Base-by-base conservation (phyloP, 2,113 vertebrate genomes). In the Cromileptes altivelis region DNA sequence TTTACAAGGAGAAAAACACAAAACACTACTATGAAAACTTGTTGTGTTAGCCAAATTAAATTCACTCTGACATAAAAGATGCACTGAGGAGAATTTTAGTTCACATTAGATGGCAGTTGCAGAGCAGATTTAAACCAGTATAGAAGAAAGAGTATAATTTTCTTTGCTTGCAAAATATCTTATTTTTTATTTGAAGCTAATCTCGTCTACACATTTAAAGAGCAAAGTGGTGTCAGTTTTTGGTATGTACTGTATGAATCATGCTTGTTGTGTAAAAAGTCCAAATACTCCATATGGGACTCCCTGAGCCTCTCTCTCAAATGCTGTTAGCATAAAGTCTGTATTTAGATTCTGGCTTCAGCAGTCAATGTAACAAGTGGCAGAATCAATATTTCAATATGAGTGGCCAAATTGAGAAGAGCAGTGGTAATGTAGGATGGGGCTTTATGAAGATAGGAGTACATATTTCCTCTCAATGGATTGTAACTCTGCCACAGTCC, bases 301-400 rank as follows among this genome's bases (percentile, higher is more conserved):
- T 81, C 65, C 49, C 72, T 58, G 45, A 78, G 72, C 42, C 55
- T 75, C 52, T 75, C 52, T 61, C 65, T 79, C 60, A 53, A 19
- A 55, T 69, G 69, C 80, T 82, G 65, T 61, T 25, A 52, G 52
- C 8, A 25, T 80, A 49, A 65, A 78, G 70, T 77, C 80, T 25
- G 56, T 60, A 73, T 88, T 88, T 85, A 85, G 53, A 88, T 70
- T 60, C 56, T 56, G 80, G 52, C 78, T 78, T 85, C 72, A 65
- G 83, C 15, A 70, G 73, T 72, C 85, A 45, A 37, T 40, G 67
- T 52, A 81, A 85, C 86, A 91, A 87, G 81, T 71, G 71, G 67
- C 73, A 27, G 75, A 87, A 88, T 94, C 92, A 87, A 91, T 89
- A 89, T 75, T 88, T 88, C 88, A 86, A 77, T 91, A 83, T 27